Percentiles rank a stretch among this genome's conserved stretches.
These are phyloP conservation scores for Amphimedon queenslandica DNA, from an alignment of 37 sponge, comb jelly and placozoan genomes.

Conservation along the genomic window DNA sequence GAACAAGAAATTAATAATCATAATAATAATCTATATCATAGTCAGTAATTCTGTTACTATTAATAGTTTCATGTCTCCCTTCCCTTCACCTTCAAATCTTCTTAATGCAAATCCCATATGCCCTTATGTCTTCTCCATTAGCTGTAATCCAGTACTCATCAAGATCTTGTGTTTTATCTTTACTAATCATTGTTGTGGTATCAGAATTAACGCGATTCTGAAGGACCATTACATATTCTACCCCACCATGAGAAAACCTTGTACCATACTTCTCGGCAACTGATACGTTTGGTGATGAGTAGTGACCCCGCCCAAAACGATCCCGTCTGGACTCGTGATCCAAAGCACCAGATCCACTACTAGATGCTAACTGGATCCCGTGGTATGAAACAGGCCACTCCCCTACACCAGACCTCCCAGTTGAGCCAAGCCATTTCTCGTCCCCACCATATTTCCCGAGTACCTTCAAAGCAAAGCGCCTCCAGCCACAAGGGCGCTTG, in stretches of 20 bases:
- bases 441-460: constrained; percentile 16
- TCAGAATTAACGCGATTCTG: constrained; percentile 48
- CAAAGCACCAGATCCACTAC: not conserved
- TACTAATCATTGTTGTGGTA: not conserved
- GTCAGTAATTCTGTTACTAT: too few species aligned
- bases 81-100: too few species aligned
- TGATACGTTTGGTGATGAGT: constrained; percentile 22
- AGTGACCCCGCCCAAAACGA: constrained; percentile 23
- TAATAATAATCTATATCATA: too few species aligned
- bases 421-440: constrained; percentile 24
- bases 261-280: constrained; percentile 17
- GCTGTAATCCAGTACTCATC: constrained; percentile 10
- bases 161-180: not conserved
- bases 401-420: not conserved
- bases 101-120: constrained; percentile 19
- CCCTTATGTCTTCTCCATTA: not conserved
- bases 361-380: not conserved
- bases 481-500: constrained; percentile 49
- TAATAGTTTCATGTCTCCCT: too few species aligned
- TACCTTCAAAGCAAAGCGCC: constrained; percentile 26
- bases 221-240: constrained; percentile 13
- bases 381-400: constrained; percentile 56
- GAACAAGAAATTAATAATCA: too few species aligned
- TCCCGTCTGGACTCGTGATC: constrained; percentile 2
- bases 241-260: constrained; percentile 8